Evolutionary conservation across 2,113 vertebrate species (phyloP), one percentile per base, ranked within the genome.

Genomic region (Alouatta palliata): DNA sequence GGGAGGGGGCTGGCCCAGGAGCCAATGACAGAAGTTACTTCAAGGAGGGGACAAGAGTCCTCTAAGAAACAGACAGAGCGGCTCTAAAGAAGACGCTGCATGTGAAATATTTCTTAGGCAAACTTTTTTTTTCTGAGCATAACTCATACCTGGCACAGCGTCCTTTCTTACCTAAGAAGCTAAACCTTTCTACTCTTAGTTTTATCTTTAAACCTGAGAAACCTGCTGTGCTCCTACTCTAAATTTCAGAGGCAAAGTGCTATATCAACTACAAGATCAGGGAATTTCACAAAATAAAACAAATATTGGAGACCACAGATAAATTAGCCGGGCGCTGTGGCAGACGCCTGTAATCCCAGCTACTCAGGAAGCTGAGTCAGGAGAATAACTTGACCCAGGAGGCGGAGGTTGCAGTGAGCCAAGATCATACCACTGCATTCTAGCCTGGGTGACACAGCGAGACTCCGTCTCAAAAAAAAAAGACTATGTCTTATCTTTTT

Each of bases 231-330:
- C 49, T 75, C 88, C 79, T 76, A 37, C 43, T 77, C 64, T 81
- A 23, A 90, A 76, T 64, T 89, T 68, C 66, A 95, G 64, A 95
- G 73, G 47, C 93, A 94, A 91, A 19, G 23, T 13, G 49, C 17
- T 86, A 43, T 2, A 30, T 14, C 77, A 82, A 77, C 52, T 3
- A 66, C 5, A 71, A 11, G n/a, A 95, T 82, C 32, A 71, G 56
- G 4, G 64, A 86, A 77, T 25, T 56, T 45, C 11, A 8, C 9
- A 45, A 30, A 56, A 45, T 19, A 52, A n/a, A 66, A 45, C 37
- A 80, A 58, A 82, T 56, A 40, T n/a, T 32, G 27, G 2, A 23
- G 92, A 49, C 32, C 35, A 73, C 30, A 80, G 27, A 45, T 23
- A 37, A 47, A 52, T 52, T 52, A 52, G 52, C 52, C 5, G 4